Percentiles rank a stretch among this genome's conserved stretches.
Conservation (phyloP, 64 coral and sea anemone genomes). For the Trachythela sp. region DNA sequence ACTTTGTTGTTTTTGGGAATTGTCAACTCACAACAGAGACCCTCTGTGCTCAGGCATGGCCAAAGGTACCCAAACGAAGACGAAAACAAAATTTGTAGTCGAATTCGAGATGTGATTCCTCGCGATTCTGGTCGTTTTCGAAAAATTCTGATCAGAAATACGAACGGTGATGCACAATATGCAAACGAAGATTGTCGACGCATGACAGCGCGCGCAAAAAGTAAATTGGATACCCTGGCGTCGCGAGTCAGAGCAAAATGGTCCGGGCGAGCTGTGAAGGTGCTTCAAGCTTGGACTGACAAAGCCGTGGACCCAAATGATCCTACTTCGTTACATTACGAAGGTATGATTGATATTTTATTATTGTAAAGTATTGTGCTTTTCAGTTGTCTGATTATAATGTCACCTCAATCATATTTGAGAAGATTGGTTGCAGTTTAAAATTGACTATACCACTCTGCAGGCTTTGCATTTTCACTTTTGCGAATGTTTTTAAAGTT, state of each 20-base stretch:
- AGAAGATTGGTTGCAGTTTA: too few species aligned
- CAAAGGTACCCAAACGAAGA: slow-evolving; percentile 46
- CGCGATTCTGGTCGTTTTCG: slow-evolving; percentile 76
- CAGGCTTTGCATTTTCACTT: too few species aligned
- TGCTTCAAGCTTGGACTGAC: slow-evolving; percentile 79
- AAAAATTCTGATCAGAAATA: slow-evolving; percentile 83
- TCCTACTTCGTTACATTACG: slow-evolving; percentile 66
- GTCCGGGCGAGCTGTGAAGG: slow-evolving; percentile 44
- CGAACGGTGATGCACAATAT: slow-evolving; percentile 53
- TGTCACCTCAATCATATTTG: too few species aligned
- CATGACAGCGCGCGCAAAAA: slow-evolving; percentile 86
- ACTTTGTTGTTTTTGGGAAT: not conserved
- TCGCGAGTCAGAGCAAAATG: slow-evolving; percentile 47
- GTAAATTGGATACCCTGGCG: slow-evolving; percentile 72
- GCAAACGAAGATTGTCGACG: slow-evolving; percentile 72
- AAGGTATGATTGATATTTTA: slow-evolving; percentile 56
- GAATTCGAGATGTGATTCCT: slow-evolving; percentile 74
- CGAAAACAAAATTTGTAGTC: slow-evolving; percentile 63
- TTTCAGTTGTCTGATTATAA: not conserved
- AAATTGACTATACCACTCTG: too few species aligned
- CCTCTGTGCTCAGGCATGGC: not conserved
- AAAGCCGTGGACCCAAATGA: slow-evolving; percentile 8
- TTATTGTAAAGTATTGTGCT: not conserved
- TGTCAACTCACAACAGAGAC: not conserved
- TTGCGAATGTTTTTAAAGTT: too few species aligned